phyloP scores from a whole-genome alignment of 2,888 invertebrate species.

The Periphyllus acericola region DNA sequence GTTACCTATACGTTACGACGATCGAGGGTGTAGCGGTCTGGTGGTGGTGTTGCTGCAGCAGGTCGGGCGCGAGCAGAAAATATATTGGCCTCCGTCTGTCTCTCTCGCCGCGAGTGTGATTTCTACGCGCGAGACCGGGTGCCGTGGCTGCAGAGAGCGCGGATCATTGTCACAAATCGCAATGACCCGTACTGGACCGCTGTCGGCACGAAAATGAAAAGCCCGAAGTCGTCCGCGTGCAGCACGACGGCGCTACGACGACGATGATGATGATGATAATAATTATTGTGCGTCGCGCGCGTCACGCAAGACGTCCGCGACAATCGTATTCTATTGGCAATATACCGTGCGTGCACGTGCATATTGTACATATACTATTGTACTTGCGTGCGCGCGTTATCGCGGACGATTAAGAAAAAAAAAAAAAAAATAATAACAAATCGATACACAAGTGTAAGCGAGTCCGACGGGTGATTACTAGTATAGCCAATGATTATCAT shows the following conservation, averaged over 20 bases:
- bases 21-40: no score
- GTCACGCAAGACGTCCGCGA: neutral
- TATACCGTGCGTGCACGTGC: no score
- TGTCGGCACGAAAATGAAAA: neutral
- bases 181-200: neutral
- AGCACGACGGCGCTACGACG: no score
- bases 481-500: no score
- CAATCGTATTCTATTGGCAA: no score
- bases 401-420: neutral
- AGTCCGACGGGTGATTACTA: neutral
- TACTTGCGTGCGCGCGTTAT: neutral
- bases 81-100: no score
- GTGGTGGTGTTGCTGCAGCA: no score
- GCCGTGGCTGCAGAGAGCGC: neutral
- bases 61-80: no score
- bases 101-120: neutral
- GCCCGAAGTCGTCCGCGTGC: neutral
- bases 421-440: no score
- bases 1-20: no score
- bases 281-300: no score
- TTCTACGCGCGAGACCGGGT: neutral
- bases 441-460: neutral
- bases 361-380: neutral
- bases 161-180: constrained; percentile 16
- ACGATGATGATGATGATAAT: no score